phyloP scores from a whole-genome alignment of 2,113 vertebrate genomes.

The Corydoras maculifer region DNA sequence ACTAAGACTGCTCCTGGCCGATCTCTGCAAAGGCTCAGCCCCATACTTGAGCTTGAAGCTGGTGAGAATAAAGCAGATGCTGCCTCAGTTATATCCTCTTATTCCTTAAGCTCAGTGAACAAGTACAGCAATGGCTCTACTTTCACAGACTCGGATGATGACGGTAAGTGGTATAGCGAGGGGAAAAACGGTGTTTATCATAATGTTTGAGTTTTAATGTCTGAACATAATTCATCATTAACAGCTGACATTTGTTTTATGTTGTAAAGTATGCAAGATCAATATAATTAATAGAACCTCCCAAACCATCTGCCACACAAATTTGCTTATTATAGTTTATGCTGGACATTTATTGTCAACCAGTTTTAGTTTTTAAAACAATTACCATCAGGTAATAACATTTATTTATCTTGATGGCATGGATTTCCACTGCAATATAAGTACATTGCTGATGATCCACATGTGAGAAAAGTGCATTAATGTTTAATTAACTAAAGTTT shows the following conservation, averaged over 20 bases:
- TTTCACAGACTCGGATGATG: slow-evolving; percentile 46
- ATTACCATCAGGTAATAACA: background rate
- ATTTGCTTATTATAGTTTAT: no score
- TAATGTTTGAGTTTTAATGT: no score
- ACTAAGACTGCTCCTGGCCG: slow-evolving; percentile 35
- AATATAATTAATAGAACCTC: no score
- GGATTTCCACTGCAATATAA: background rate
- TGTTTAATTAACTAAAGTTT: no score
- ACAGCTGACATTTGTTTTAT: background rate
- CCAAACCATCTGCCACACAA: no score
- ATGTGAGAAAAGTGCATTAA: no score
- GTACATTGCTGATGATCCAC: background rate
- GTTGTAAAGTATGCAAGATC: slow-evolving; percentile 42
- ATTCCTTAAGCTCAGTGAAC: slow-evolving; percentile 51
- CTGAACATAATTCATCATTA: no score
- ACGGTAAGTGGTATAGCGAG: slow-evolving; percentile 51
- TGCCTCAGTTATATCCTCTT: slow-evolving; percentile 22
- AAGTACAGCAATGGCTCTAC: slow-evolving; percentile 48
- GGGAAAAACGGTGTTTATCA: background rate
- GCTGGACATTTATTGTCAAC: no score
- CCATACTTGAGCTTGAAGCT: slow-evolving; percentile 35
- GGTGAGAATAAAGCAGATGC: slow-evolving; percentile 26
- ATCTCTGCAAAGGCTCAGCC: slow-evolving; percentile 30
- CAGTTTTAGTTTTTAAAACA: background rate
- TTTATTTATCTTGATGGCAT: background rate